A percentile compares a stretch with the other conserved stretches of the same genome.
phyloP scores from a whole-genome alignment of 1,140 invertebrate genomes.

The Marisa cornuarietis region DNA sequence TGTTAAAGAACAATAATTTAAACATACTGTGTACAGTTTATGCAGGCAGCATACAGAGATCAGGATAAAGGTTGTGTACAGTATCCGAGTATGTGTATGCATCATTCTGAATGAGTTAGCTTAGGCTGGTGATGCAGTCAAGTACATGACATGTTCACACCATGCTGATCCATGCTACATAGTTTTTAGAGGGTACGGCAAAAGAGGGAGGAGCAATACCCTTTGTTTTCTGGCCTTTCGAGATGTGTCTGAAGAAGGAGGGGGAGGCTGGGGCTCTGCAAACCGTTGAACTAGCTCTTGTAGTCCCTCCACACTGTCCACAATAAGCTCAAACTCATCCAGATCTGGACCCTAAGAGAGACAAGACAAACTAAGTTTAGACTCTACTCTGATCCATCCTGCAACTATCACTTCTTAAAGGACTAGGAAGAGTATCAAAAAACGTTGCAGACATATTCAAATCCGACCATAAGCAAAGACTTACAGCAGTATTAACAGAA shows the following conservation, averaged over 20 bases:
- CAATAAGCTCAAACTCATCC: slow-evolving; percentile 49
- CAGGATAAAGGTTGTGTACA: no score
- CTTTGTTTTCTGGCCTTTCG: slow-evolving; percentile 2
- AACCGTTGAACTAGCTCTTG: slow-evolving; percentile 43
- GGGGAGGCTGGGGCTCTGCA: slow-evolving; percentile 36
- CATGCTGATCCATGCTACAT: no score
- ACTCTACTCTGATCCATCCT: no score
- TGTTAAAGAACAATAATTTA: no score
- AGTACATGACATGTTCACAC: no score
- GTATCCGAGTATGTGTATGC: no score
- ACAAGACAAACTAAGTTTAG: slow-evolving; percentile 1
- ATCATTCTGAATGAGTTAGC: no score
- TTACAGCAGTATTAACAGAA: no score
- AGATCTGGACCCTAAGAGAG: slow-evolving; percentile 45
- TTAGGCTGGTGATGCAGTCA: no score
- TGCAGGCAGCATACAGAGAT: no score
- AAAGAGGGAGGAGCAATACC: neutral
- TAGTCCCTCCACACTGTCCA: slow-evolving; percentile 48
- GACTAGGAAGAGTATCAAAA: neutral
- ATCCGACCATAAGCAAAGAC: neutral
- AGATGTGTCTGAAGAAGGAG: neutral
- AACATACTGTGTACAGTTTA: no score
- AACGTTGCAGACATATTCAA: neutral
- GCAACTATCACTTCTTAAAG: neutral
- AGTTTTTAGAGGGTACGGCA: no score